These are phyloP conservation scores for Xiphydria camelus DNA, from an alignment of 2,888 invertebrate genomes.

Conservation along the genomic window DNA sequence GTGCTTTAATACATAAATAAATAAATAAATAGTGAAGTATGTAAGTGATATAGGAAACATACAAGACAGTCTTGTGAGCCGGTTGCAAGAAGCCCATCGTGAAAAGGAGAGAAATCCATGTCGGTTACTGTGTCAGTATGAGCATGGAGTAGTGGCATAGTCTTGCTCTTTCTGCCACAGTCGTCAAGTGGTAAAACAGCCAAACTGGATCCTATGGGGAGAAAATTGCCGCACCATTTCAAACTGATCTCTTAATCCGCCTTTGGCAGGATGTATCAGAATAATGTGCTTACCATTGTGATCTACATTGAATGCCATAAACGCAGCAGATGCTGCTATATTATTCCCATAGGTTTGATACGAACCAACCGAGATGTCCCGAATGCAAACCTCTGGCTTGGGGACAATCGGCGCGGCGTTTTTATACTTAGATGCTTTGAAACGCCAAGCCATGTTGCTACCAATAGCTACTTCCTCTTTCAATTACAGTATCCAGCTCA, in stretches of 20 bases:
- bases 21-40: background rate
- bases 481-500: too few relatives aligned
- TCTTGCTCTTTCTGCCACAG: conserved; percentile 85
- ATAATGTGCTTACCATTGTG: conserved; percentile 67
- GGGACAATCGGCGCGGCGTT: conserved; percentile 96
- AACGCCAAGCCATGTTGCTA: conserved; percentile 83
- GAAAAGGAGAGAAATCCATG: conserved; percentile 94
- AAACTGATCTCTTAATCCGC: too few relatives aligned
- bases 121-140: conserved; percentile 92
- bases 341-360: conserved; percentile 95
- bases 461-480: conserved; percentile 5
- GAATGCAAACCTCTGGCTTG: conserved; percentile 86
- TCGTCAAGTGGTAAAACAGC: conserved; percentile 87
- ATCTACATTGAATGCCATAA: conserved; percentile 96
- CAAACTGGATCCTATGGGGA: conserved; percentile 74
- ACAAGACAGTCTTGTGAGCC: conserved; percentile 87
- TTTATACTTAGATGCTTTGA: conserved; percentile 97
- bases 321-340: conserved; percentile 88
- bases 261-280: background rate
- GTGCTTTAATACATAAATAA: background rate
- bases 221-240: conserved; percentile 6
- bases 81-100: conserved; percentile 88
- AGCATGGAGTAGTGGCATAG: conserved; percentile 83
- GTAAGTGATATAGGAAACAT: conserved; percentile 41
- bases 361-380: conserved; percentile 89